phyloP scores from a whole-genome alignment of 2,113 vertebrate species.

The Acinonyx jubatus region DNA sequence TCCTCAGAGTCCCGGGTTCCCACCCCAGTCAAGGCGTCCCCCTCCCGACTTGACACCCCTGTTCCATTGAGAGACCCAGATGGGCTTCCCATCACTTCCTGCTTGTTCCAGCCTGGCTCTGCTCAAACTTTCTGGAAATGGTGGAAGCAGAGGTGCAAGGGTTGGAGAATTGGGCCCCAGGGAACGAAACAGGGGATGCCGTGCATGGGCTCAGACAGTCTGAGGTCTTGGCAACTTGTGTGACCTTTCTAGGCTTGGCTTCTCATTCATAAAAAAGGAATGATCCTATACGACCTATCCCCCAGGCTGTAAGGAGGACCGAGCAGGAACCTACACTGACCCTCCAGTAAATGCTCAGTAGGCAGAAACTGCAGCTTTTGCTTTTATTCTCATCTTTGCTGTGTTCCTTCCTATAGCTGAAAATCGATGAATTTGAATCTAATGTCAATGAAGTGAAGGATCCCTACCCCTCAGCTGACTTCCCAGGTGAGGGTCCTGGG shows the following conservation, averaged over 20 bases:
- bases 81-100: background rate
- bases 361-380: background rate
- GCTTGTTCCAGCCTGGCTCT: background rate
- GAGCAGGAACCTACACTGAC: fast-evolving
- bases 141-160: background rate
- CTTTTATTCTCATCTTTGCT: background rate
- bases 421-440: slow-evolving; percentile 98
- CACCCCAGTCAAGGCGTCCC: no score
- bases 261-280: background rate
- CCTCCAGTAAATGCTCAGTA: fast-evolving
- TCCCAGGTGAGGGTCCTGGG: slow-evolving; percentile 90
- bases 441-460: slow-evolving; percentile 99
- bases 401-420: slow-evolving; percentile 88
- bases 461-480: slow-evolving; percentile 97
- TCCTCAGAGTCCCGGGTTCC: background rate
- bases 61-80: fast-evolving
- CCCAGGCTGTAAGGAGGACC: fast-evolving
- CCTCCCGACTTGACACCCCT: background rate
- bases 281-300: fast-evolving
- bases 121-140: background rate
- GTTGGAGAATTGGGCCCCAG: background rate
- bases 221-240: background rate
- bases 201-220: background rate
- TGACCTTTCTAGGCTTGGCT: background rate
- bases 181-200: background rate